phyloP scores from a whole-genome alignment of 2,113 vertebrate species.

The Callorhinus ursinus region DNA sequence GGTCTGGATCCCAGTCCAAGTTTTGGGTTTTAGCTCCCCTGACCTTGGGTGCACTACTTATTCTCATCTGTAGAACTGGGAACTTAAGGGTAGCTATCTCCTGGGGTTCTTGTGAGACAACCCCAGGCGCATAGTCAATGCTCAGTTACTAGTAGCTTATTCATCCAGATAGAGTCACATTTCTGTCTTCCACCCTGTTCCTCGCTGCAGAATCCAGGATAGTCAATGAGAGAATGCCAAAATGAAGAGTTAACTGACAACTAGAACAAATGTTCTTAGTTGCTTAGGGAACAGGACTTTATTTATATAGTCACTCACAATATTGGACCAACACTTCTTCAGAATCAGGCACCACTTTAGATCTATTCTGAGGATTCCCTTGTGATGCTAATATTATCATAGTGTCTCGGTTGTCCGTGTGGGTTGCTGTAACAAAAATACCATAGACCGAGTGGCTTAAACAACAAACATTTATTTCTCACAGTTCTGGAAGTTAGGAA shows the following conservation, averaged over 20 bases:
- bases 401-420: not conserved
- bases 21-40: not conserved
- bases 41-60: not conserved
- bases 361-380: not conserved
- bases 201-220: not conserved
- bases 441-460: not conserved
- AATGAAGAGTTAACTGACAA: not conserved
- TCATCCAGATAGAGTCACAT: not conserved
- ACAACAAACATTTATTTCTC: not conserved
- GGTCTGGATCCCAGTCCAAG: not conserved
- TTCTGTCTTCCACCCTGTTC: not conserved
- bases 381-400: not conserved
- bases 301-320: not conserved
- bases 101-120: not conserved
- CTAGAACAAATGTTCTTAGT: not conserved
- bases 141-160: not conserved
- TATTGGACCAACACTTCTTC: not conserved
- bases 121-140: not conserved
- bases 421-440: not conserved
- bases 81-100: not conserved
- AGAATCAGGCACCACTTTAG: not conserved
- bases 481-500: not conserved
- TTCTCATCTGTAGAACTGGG: not conserved
- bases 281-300: not conserved
- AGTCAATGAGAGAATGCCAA: not conserved